Base-by-base conservation (phyloP, 2,888 invertebrate genomes). In the Lycia hirtaria region DNA sequence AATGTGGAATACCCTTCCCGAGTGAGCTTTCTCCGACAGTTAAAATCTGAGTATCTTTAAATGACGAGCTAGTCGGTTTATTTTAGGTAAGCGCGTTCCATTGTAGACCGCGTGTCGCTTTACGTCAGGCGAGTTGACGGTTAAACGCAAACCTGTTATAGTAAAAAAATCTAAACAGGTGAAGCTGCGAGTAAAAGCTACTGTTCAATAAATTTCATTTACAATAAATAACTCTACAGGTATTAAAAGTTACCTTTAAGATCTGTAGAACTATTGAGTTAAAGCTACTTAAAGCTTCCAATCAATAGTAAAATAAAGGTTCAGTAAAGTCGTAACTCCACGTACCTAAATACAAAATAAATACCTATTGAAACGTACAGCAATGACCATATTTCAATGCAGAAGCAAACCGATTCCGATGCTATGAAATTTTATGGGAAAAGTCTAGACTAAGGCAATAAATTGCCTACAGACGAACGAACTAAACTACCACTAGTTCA, bases 391-490 rank as follows among this genome's bases (percentile, higher is more conserved):
- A 62, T 62, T 61, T 62, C 64, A 64, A 37, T 41, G 44, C 40
- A 37, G 44, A 50, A 60, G 60, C 62, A 63, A 61, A 55, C 62
- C 58, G 59, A 61, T 64, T 56, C 51, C 52, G 44, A 28, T 32
- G 60, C 56, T 56, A 65, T 75, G 71, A 73, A 72, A 69, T 73
- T 71, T 73, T 69, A 72, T 67, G 64, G 56, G 60, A 59, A 53
- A 66, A 67, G 73, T 72, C 75, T 75, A 75, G 75, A 76, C 75
- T 54, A 54, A 41, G 56, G 49, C 48, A 50, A 69, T 72, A 72
- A 71, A 66, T 67, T 67, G 55, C 57, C 64, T 56, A 52, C 53
- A 30, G 48, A 50, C 56, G 45, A 30, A 47, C 50, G 41, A 12
- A 57, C 35, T 32, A n/a, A n/a, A n/a, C n/a, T 35, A 59, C 32